These are phyloP conservation scores for Entelurus aequoreus DNA, from an alignment of 2,113 vertebrate genomes.

Conservation along the genomic window DNA sequence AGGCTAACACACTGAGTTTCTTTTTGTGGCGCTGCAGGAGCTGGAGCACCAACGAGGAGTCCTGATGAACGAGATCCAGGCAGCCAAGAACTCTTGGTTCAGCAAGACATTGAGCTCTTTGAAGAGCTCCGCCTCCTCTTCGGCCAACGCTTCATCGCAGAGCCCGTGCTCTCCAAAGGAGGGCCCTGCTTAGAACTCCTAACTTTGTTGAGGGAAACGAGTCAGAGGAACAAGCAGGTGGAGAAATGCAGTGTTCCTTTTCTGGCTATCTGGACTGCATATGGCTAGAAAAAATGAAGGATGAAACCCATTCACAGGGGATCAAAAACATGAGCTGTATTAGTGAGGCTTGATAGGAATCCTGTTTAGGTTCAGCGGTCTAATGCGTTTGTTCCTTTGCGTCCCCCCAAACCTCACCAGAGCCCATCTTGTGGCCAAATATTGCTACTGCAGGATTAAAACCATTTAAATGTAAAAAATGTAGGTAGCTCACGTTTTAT, in stretches of 20 bases:
- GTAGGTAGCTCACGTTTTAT: conserved; percentile 1
- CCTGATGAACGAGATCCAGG: conserved; percentile 96
- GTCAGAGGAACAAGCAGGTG: conserved; percentile 24
- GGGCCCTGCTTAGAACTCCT: conserved; percentile 57
- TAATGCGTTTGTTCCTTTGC: neutral
- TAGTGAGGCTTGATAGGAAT: neutral
- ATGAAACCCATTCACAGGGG: conserved; percentile 6
- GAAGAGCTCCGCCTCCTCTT: conserved; percentile 86
- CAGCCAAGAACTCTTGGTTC: conserved; percentile 99
- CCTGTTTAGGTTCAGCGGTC: neutral
- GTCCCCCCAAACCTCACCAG: neutral
- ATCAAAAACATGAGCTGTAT: neutral
- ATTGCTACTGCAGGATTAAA: conserved; percentile 24
- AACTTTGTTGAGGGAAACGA: conserved; percentile 39
- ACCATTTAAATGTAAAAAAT: neutral
- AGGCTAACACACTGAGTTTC: neutral
- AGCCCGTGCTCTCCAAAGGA: conserved; percentile 74
- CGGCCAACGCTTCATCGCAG: conserved; percentile 77
- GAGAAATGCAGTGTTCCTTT: conserved; percentile 67
- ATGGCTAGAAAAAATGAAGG: neutral
- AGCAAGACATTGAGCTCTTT: conserved; percentile 98
- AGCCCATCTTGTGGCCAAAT: conserved; percentile 24
- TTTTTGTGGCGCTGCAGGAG: conserved; percentile 70
- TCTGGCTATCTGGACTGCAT: conserved; percentile 16
- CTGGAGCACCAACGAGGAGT: conserved; percentile 96